Base-by-base conservation (phyloP, 1,140 invertebrate species). In the Drosophila sproati region DNA sequence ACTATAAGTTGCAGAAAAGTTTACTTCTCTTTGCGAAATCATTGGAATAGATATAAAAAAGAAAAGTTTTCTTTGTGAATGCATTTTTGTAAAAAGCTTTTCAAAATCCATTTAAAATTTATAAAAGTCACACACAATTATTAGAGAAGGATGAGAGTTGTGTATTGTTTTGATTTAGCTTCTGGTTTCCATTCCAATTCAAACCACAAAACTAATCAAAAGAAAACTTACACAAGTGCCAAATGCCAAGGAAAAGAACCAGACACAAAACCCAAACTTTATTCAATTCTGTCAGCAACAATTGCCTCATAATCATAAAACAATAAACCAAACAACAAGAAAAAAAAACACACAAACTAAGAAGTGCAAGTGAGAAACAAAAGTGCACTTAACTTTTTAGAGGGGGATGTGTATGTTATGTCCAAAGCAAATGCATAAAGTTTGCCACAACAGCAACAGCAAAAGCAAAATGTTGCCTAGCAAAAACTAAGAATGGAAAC, bases 371-470 rank as follows among this genome's bases (percentile, higher is more conserved):
- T 52, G 48, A 29, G 5, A 56, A 61, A 73, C 52, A 62, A 64
- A 89, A 89, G 66, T 75, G 77, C 83, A 88, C 85, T 88, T 89
- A 85, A 45, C 39, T 34, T 8, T 43, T 7, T 12, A 47, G 20
- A 3, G 60, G 32, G 20, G 10, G 39, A 50, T 28, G 4, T 12
- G 12, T 52, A 8, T 52, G 29, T 34, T 52, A 34, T 64, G 63
- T 6, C 39, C 39, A 75, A 74, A 72, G 81, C 73, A 83, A 88
- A 89, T 89, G 80, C 80, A 77, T 86, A 89, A 90, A 90, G 72
- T 90, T 90, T 79, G 64, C 61, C 43, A 34, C 67, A 51, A 34
- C 67, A 51, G 34, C 5, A 37, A 37, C 34, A 34, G 34, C 34
- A 34, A 34, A 2, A 34, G 34, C 5, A 34, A 34, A 34, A 4